A percentile compares a stretch with the other conserved stretches of the same genome.
phyloP scores from a whole-genome alignment of 2,797 vertebrate genomes.

The Halcyon chelicuti region DNA sequence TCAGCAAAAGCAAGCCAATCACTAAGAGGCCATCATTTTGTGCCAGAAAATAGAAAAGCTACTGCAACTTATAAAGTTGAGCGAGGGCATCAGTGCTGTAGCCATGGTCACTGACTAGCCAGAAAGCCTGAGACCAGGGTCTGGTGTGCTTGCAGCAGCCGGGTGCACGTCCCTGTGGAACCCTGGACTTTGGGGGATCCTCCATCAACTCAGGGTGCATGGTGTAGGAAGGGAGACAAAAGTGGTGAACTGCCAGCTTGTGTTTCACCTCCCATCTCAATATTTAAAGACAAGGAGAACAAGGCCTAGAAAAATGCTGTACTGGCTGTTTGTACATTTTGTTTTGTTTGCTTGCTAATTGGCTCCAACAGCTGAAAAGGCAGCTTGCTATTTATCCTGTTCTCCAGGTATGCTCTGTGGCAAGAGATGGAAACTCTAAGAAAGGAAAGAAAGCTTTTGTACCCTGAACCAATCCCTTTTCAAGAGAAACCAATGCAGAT shows the following conservation, averaged over 20 bases:
- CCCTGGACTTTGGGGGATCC: background rate
- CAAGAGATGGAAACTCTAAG: background rate
- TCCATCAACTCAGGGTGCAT: rapidly evolving
- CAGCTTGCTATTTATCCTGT: background rate
- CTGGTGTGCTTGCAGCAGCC: rapidly evolving
- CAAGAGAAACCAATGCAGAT: background rate
- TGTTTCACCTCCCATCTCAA: background rate
- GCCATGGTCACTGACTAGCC: background rate
- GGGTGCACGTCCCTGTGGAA: background rate
- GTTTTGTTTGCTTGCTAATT: background rate
- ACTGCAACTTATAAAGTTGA: background rate
- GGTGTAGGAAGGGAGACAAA: background rate
- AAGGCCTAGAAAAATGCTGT: background rate
- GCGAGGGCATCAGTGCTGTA: rapidly evolving
- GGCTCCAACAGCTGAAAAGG: background rate
- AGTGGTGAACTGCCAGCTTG: background rate
- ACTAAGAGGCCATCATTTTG: background rate
- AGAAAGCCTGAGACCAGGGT: rapidly evolving
- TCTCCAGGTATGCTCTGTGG: background rate
- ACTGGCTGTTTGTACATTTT: background rate
- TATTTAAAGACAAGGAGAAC: background rate
- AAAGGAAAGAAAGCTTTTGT: background rate
- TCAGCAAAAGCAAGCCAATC: background rate
- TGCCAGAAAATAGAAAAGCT: background rate
- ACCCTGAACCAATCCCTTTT: background rate